Percentiles rank a stretch among this genome's conserved stretches.
These are phyloP conservation scores for Eumaeus atala DNA, from an alignment of 1,140 invertebrate species.

Conservation along the genomic window DNA sequence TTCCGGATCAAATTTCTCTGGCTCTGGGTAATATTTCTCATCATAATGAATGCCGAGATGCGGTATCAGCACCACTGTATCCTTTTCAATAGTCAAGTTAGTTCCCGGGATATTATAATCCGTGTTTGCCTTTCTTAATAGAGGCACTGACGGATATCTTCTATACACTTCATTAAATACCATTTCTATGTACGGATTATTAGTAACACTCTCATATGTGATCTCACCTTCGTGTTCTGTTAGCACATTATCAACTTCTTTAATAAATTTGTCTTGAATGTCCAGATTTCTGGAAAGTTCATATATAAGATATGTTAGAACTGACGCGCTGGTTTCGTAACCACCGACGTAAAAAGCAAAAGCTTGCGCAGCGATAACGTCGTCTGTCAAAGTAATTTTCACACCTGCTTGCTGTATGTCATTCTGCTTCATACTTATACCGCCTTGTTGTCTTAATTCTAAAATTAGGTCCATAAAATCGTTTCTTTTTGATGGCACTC, in stretches of 20 bases:
- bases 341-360: constrained; percentile 51
- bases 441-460: constrained; percentile 38
- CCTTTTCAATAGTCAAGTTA: constrained; percentile 65
- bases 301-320: constrained; percentile 37
- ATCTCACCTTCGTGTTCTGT: constrained; percentile 38
- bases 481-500: constrained; percentile 16
- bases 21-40: constrained; percentile 41
- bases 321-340: constrained; percentile 36
- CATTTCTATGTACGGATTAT: constrained; percentile 52
- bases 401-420: background rate
- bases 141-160: constrained; percentile 69
- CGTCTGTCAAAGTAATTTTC: constrained; percentile 28
- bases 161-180: constrained; percentile 69
- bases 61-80: constrained; percentile 30
- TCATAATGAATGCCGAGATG: constrained; percentile 32
- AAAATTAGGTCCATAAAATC: constrained; percentile 33
- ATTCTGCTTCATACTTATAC: constrained; percentile 7
- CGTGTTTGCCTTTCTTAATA: constrained; percentile 44
- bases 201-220: constrained; percentile 48
- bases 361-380: constrained; percentile 47
- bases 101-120: constrained; percentile 71
- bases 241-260: constrained; percentile 50
- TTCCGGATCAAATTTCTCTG: constrained; percentile 76
- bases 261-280: constrained; percentile 40
- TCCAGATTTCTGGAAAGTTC: constrained; percentile 43